Conservation (phyloP, 1,140 invertebrate genomes). For the Drosophila funebris region DNA sequence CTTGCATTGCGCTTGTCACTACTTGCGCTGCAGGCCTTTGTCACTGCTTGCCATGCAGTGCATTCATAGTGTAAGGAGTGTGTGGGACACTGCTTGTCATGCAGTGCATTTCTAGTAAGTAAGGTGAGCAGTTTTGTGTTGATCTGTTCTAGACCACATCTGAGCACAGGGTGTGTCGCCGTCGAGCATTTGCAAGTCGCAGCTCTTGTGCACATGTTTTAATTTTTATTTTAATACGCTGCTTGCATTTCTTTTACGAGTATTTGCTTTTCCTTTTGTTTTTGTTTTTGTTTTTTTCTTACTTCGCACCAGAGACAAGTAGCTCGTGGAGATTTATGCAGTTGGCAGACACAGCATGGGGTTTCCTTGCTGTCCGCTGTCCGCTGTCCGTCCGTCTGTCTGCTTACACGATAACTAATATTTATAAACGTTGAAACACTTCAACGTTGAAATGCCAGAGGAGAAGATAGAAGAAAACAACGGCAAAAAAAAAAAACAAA, state of each 20-base stretch:
- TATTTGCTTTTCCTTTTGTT: conserved; percentile 16
- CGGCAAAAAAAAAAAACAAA: conserved; percentile 11
- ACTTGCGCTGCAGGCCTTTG: no score
- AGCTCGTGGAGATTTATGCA: conserved; percentile 70
- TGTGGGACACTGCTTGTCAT: no score
- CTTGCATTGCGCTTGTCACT: no score
- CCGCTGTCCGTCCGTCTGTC: not conserved
- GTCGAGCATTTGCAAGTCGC: not conserved
- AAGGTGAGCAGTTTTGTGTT: no score
- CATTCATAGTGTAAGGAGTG: no score
- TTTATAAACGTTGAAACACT: conserved; percentile 55
- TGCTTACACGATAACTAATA: conserved; percentile 77
- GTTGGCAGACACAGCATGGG: conserved; percentile 70
- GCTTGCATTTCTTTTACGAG: conserved; percentile 35
- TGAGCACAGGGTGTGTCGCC: not conserved
- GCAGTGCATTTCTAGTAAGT: no score
- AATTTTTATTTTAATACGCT: conserved; percentile 81
- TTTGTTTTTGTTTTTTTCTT: conserved; percentile 10
- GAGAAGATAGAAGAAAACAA: no score
- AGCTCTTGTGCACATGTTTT: conserved; percentile 38
- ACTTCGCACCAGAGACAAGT: conserved; percentile 42
- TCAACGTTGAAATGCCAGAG: conserved; percentile 17
- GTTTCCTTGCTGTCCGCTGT: conserved; percentile 14
- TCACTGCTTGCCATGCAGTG: no score
- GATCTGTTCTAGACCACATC: not conserved